Percentiles rank a stretch among this genome's conserved stretches.
These are phyloP conservation scores for Acanthococcus lagerstroemiae DNA, from an alignment of 2,888 invertebrate species.

Conservation along the genomic window DNA sequence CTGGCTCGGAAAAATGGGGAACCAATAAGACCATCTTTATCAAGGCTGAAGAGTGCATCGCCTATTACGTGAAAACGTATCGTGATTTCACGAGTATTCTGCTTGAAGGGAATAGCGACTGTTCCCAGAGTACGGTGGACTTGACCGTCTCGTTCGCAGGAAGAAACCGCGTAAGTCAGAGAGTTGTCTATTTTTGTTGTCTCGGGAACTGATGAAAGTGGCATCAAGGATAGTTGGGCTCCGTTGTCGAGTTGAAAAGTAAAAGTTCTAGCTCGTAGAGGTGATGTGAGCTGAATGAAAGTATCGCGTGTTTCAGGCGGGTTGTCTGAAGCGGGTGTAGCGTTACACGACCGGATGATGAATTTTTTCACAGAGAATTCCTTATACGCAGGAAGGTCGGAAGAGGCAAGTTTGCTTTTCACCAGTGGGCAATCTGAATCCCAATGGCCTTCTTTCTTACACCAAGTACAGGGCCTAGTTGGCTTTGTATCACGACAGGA, in stretches of 20 bases:
- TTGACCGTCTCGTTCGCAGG: too few relatives aligned
- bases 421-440: neutral
- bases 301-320: too few relatives aligned
- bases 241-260: neutral
- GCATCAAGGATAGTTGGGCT: neutral
- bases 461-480: neutral
- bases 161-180: too few relatives aligned
- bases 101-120: neutral
- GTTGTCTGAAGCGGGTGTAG: too few relatives aligned
- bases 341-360: too few relatives aligned
- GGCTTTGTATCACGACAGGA: neutral
- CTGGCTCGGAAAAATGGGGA: neutral
- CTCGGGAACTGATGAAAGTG: neutral
- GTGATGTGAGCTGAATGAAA: too few relatives aligned
- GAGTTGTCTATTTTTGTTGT: neutral
- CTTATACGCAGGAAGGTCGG: neutral
- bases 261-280: too few relatives aligned
- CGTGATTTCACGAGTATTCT: neutral
- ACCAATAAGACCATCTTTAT: neutral
- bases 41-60: neutral
- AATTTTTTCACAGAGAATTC: too few relatives aligned
- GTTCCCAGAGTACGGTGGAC: too few relatives aligned
- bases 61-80: neutral
- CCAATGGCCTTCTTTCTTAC: neutral
- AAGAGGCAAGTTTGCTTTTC: neutral